A percentile compares a stretch with the other conserved stretches of the same genome.
Conservation (phyloP, 2,113 vertebrate species). For the Erpornis zantholeuca region DNA sequence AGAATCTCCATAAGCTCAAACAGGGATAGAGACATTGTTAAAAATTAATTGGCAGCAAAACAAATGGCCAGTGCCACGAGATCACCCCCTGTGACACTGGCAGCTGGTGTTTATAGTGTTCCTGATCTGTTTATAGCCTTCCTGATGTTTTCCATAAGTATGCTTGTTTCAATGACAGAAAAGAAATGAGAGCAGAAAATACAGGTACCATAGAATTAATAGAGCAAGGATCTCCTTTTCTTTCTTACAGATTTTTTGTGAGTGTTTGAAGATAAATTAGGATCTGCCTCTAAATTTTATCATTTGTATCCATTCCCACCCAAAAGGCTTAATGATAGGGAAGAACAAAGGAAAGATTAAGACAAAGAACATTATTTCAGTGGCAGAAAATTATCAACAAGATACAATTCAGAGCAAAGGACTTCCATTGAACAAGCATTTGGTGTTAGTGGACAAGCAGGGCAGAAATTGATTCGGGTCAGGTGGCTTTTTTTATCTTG, state of each 20-base stretch:
- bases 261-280: background rate
- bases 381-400: background rate
- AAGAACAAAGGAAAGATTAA: background rate
- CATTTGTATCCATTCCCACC: background rate
- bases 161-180: background rate
- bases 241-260: background rate
- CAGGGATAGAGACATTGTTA: background rate
- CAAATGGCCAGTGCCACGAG: background rate
- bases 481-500: background rate
- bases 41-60: background rate
- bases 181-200: background rate
- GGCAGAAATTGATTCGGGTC: background rate
- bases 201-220: background rate
- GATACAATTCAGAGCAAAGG: background rate
- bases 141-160: background rate
- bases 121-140: background rate
- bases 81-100: background rate
- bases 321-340: background rate
- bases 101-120: background rate
- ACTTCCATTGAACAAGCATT: background rate
- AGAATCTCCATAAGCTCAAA: background rate
- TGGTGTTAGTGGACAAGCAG: background rate
- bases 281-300: background rate
- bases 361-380: background rate
- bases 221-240: background rate